Base-by-base conservation (phyloP, 92 coral and sea anemone genomes). In the Palythoa grandiflora region DNA sequence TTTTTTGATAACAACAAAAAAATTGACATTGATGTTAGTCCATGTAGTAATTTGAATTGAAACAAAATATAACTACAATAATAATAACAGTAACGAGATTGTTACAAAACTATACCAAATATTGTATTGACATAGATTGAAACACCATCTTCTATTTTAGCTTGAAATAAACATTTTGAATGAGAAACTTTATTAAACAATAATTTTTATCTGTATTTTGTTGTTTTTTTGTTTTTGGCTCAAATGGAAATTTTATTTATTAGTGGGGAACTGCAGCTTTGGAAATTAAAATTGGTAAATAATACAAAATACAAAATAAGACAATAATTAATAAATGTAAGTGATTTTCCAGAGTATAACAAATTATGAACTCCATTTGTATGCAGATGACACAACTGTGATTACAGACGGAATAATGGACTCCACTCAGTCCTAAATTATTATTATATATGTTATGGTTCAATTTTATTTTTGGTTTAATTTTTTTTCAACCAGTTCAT, bases 241-340 rank as follows among this genome's bases (percentile, higher is more conserved):
- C 65, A 57, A 57, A 57, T 57, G 65, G 65, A 57, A 57, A 57
- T 12, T 57, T 57, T 57, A 57, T 57, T 57, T 57, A 57, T 57
- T 57, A 57, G 65, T 57, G 65, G 65, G 65, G 65, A 57, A 57
- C 65, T 57, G 65, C 65, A 57, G 65, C 65, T 57, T 57, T 57
- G 65, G 65, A 10, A 57, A 57, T 57, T 57, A 57, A 12, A 57
- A 57, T 57, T 57, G 65, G 65, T 57, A 57, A 57, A 57, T 57
- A 57, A 57, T 57, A 57, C 65, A 57, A 57, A 57, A 57, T 57
- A 57, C 65, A 57, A 57, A 57, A 57, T 57, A 57, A 57, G 65
- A 57, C 65, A 57, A 57, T 57, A 57, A 57, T 57, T 57, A 57
- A 57, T 57, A 57, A 57, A 13, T 57, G 65, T 57, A 57, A 57